Base-by-base conservation (phyloP, 2,113 vertebrate genomes). In the Bombycilla garrulus region DNA sequence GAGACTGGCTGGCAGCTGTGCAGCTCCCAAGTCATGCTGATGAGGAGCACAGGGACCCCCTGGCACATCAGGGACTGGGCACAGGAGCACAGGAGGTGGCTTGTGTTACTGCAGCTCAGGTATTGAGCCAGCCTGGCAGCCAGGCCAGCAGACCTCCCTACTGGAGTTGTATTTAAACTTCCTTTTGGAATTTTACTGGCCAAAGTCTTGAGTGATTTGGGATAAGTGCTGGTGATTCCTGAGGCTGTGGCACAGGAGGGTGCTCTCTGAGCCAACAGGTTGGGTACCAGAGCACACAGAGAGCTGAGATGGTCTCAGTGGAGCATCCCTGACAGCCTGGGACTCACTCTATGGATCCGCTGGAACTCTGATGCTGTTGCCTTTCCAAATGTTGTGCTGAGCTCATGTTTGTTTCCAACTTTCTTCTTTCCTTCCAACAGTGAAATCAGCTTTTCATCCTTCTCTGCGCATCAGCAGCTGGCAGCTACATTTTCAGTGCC, bases 31-130 rank as follows among this genome's bases (percentile, higher is more conserved):
- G 44, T 22, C 1, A 0, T 3, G 35, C 31, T 81, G 15, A 5
- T 1, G 5, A 70, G 61, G 36, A 44, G 28, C 0, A 0, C 16
- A 31, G 67, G 7, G 51, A 62, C 6, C 4, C 3, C 9, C 5
- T 0, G 0, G 28, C 14, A 70, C 25, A 8, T 0, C 26, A 5
- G 36, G 51, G 33, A 29, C 21, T 1, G 61, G 60, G 51, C 66
- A 65, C 38, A 80, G 5, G 22, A 23, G 36, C 26, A 33, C 12
- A 19, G 74, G 70, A 10, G 3, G 3, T 2, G 2, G n/a, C 36
- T 22, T 25, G 22, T 64, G 44, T 23, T 60, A 8, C 1, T 28
- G 48, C 48, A 81, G 5, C 33, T 74, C 45, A 0, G 57, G 19
- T 54, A 8, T 2, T 6, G 22, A 12, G 9, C 5, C 47, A 73